Conservation (phyloP, 2,797 vertebrate species). For the Acomys russatus region DNA sequence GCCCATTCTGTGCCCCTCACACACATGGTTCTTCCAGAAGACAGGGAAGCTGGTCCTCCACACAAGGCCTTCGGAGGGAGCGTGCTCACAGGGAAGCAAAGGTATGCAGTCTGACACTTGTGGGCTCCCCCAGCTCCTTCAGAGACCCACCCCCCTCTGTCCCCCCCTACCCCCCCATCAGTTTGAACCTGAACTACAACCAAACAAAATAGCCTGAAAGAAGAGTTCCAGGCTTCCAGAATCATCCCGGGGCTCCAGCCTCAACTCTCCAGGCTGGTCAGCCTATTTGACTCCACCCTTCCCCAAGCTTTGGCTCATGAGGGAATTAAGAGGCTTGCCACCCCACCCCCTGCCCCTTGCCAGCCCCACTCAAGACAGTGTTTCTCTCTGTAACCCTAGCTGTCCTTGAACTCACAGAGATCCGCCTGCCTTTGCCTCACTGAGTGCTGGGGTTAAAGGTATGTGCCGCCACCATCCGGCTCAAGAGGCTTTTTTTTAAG, state of each 20-base stretch:
- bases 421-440: no score
- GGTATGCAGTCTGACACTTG: background rate
- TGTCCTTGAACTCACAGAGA: no score
- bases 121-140: background rate
- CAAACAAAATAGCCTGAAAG: background rate
- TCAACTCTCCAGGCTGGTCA: background rate
- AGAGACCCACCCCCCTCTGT: no score
- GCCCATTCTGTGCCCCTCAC: background rate
- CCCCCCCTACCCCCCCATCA: background rate
- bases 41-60: background rate
- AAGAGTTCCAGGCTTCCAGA: background rate
- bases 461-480: no score
- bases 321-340: background rate
- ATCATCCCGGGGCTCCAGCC: background rate
- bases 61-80: background rate
- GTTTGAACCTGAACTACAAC: background rate
- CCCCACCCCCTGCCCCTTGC: no score
- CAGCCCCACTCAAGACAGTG: no score
- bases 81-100: background rate
- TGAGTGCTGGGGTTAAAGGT: no score
- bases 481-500: constrained; percentile 39
- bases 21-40: background rate
- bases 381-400: no score
- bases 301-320: background rate
- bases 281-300: background rate